These are phyloP conservation scores for Hedychridium roseum DNA, from an alignment of 2,888 invertebrate species.

Conservation along the genomic window DNA sequence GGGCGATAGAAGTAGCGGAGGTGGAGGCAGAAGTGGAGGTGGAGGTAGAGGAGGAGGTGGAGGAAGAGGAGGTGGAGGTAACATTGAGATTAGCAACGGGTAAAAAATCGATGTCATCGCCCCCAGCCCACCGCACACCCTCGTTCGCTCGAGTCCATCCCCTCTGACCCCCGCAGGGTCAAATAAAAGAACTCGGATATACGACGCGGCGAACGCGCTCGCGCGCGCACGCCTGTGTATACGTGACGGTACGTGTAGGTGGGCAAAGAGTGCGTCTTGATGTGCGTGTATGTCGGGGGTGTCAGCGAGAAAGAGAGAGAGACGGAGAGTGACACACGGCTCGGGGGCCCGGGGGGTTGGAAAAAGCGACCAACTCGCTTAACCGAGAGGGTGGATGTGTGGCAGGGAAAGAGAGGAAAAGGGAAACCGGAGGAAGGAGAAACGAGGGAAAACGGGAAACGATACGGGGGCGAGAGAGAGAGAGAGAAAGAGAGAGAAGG, in stretches of 20 bases:
- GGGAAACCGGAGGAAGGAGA: slow-evolving; percentile 13
- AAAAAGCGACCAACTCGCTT: too few relatives aligned
- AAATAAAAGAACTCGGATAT: slow-evolving; percentile 59
- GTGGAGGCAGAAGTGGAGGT: slow-evolving; percentile 19
- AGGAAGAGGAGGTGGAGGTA: slow-evolving; percentile 34
- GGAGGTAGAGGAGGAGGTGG: slow-evolving; percentile 11
- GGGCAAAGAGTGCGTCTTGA: slow-evolving; percentile 26
- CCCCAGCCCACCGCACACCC: slow-evolving; percentile 47
- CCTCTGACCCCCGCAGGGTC: slow-evolving; percentile 50
- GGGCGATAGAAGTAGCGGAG: slow-evolving; percentile 11
- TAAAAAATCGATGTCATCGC: slow-evolving; percentile 64
- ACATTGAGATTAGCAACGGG: slow-evolving; percentile 62
- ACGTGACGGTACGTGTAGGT: slow-evolving; percentile 27
- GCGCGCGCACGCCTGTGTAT: slow-evolving; percentile 2
- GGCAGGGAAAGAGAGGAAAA: slow-evolving; percentile 14
- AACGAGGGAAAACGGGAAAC: background rate
- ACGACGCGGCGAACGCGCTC: slow-evolving; percentile 39
- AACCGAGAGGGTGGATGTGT: too few relatives aligned
- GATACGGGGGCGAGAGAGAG: slow-evolving; percentile 4
- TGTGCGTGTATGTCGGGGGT: slow-evolving; percentile 22
- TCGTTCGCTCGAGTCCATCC: slow-evolving; percentile 43
- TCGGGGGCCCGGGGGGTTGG: too few relatives aligned
- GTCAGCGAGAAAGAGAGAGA: slow-evolving; percentile 18
- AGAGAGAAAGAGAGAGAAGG: slow-evolving; percentile 5
- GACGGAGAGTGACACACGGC: slow-evolving; percentile 9